Base-by-base conservation (phyloP, 2,113 vertebrate species). In the Zingel zingel region DNA sequence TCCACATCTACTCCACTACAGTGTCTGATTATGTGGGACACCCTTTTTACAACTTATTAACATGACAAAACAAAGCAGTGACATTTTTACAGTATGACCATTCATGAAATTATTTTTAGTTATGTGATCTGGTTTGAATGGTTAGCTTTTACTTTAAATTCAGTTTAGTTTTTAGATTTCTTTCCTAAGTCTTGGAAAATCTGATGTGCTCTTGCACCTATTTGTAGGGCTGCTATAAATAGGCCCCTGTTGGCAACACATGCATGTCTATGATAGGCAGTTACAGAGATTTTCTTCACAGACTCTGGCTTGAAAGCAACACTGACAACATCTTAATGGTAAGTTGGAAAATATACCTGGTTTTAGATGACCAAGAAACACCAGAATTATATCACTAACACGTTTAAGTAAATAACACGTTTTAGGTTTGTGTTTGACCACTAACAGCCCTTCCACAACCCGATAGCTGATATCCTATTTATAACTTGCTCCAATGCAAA, bases 191-290 rank as follows among this genome's bases (percentile, higher is more conserved):
- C 82, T 93, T 47, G 85, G 92, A 95, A 95, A 94, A 89, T 93
- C 89, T 91, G 91, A 95, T 95, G 95, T 93, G 90, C 89, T 93
- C 90, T 92, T 88, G 90, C 84, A 78, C 91, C 95, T 96, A 96
- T 96, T 96, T 96, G 94, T 95, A 83, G 94, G 83, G 84, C 86
- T 88, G 72, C 95, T 96, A 96, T 93, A 95, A 96, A 96, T 96
- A 96, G 94, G 64, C 33, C 71, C 82, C 84, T 84, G 75, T 90
- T 94, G 92, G 94, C 91, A 95, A 91, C 94, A 94, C 93, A 94
- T 95, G 95, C 83, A 79, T 85, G 87, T 91, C 93, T 92, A 88
- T 95, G 95, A 95, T 92, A 95, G 93, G 95, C 93, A 93, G 92
- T 85, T 95, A 86, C 92, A 91, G 79, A 90, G 90, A 87, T 65